These are phyloP conservation scores for Rhinolophus sinicus DNA, from an alignment of 2,113 vertebrate genomes.

Conservation along the genomic window DNA sequence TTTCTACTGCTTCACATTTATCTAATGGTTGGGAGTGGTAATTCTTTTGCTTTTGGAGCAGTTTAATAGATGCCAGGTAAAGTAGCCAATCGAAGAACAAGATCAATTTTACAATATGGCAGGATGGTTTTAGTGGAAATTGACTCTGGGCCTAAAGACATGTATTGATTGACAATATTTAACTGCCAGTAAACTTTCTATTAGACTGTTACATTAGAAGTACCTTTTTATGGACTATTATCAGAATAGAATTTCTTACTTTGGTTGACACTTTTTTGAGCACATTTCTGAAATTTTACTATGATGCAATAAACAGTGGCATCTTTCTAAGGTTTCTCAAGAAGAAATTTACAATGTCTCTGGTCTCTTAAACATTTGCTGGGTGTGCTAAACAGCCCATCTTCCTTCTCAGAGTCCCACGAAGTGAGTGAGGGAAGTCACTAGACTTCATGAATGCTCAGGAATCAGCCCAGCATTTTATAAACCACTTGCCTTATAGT, in stretches of 20 bases:
- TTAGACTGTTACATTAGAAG: background rate
- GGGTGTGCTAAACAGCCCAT: background rate
- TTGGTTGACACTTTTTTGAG: background rate
- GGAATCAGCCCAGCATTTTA: background rate
- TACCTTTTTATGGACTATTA: background rate
- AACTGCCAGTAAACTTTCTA: background rate
- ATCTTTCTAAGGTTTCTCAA: background rate
- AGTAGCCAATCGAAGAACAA: slow-evolving; percentile 2
- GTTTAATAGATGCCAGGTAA: background rate
- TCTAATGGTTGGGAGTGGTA: background rate
- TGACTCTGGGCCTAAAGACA: background rate
- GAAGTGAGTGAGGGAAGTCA: background rate
- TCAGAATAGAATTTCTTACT: background rate
- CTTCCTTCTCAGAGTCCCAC: background rate
- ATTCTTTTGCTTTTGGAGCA: background rate
- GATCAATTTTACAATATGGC: background rate
- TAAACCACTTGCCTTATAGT: background rate
- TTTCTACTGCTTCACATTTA: slow-evolving; percentile 30
- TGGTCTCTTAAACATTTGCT: background rate
- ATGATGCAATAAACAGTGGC: background rate
- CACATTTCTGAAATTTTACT: background rate
- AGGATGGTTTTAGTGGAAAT: background rate
- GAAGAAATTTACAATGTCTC: background rate
- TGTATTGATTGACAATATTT: slow-evolving; percentile 14
- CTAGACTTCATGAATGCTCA: background rate